Percentiles rank a stretch among this genome's conserved stretches.
Evolutionary conservation across 2,888 invertebrate genomes (phyloP).

Genomic region (Dioctria rufipes): DNA sequence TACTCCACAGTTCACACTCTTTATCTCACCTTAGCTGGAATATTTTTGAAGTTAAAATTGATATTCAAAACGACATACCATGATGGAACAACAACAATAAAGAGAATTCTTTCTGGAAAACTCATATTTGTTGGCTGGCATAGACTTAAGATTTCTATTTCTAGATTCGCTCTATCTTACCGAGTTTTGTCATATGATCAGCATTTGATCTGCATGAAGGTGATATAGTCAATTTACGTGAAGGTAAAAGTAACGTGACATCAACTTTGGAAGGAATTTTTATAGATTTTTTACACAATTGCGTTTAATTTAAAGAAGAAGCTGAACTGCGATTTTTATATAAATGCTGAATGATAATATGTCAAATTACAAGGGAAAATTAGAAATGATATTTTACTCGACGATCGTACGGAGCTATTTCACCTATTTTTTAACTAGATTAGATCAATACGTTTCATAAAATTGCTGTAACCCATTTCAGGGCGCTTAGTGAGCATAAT

Average conservation of each 20-base stretch:
- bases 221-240: background rate
- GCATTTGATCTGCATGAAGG: conserved; percentile 38
- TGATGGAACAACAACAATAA: background rate
- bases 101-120: conserved; percentile 17
- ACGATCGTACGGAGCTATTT: too few relatives aligned
- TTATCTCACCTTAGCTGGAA: conserved; percentile 12
- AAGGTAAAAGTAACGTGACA: background rate
- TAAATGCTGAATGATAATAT: too few relatives aligned
- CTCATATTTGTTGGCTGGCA: background rate
- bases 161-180: conserved; percentile 5
- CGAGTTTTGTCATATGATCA: conserved; percentile 21
- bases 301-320: too few relatives aligned
- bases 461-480: too few relatives aligned
- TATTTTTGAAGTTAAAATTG: conserved; percentile 6
- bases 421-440: too few relatives aligned
- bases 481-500: too few relatives aligned
- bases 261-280: background rate
- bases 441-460: too few relatives aligned
- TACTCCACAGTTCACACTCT: background rate
- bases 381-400: too few relatives aligned
- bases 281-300: too few relatives aligned
- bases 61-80: conserved; percentile 37
- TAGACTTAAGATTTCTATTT: background rate
- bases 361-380: too few relatives aligned
- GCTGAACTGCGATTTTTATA: too few relatives aligned